phyloP scores from a whole-genome alignment of 2,797 vertebrate genomes.

The Florisuga fusca region DNA sequence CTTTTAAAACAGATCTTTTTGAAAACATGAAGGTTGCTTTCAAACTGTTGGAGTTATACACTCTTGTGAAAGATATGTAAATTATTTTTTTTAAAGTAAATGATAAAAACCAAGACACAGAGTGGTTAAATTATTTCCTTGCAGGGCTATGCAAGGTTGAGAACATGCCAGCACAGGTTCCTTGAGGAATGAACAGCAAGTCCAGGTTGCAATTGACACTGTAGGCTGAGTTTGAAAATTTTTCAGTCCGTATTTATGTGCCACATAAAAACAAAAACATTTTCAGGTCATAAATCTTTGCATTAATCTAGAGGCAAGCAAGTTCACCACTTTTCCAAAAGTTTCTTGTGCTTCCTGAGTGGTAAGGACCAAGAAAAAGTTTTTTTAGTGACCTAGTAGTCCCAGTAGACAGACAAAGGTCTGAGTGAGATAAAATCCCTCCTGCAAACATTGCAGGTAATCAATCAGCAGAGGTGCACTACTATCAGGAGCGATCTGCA shows the following conservation, averaged over 20 bases:
- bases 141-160: background rate
- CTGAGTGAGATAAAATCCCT: background rate
- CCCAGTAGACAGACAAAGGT: background rate
- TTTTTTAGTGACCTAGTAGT: background rate
- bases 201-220: background rate
- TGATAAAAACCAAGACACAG: background rate
- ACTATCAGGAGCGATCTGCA: background rate
- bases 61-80: background rate
- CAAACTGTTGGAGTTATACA: background rate
- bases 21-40: background rate
- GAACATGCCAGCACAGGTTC: background rate
- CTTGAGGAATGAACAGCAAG: background rate
- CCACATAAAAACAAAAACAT: background rate
- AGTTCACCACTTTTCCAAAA: background rate
- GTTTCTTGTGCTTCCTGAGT: background rate
- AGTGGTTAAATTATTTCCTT: background rate
- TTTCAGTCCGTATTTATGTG: background rate
- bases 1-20: background rate
- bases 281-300: background rate
- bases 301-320: background rate
- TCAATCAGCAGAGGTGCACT: background rate
- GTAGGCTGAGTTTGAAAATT: background rate
- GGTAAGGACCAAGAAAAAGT: background rate
- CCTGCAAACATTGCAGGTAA: background rate
- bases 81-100: background rate